Evolutionary conservation across 2,888 invertebrate genomes (phyloP).

Genomic region (Galeruca laticollis): DNA sequence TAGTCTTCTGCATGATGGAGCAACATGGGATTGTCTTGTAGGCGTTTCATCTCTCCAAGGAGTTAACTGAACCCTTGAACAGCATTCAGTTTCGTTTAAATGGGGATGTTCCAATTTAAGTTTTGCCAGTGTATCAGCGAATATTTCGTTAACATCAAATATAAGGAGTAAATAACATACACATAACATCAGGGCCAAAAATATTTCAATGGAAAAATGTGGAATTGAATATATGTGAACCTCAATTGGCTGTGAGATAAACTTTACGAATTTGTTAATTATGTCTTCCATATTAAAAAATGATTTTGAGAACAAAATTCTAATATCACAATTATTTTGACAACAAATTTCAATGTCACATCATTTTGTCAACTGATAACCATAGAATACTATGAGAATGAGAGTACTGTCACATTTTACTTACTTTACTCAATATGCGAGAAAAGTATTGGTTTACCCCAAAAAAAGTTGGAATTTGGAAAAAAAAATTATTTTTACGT

Average conservation of each 20-base stretch:
- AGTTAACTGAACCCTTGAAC: slow-evolving; percentile 40
- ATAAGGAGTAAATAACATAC: slow-evolving; percentile 55
- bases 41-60: slow-evolving; percentile 47
- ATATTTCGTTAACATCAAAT: slow-evolving; percentile 55
- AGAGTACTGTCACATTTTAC: too few relatives aligned
- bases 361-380: background rate
- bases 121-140: slow-evolving; percentile 48
- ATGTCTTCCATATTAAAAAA: slow-evolving; percentile 51
- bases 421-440: too few relatives aligned
- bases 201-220: slow-evolving; percentile 58
- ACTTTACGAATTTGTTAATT: slow-evolving; percentile 50
- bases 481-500: too few relatives aligned
- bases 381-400: background rate
- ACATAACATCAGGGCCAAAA: slow-evolving; percentile 55
- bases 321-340: too few relatives aligned
- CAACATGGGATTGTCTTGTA: slow-evolving; percentile 38
- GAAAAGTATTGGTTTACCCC: too few relatives aligned
- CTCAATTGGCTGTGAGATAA: slow-evolving; percentile 56
- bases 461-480: too few relatives aligned
- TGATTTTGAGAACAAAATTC: slow-evolving; percentile 18
- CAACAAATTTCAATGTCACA: slow-evolving; percentile 31
- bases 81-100: slow-evolving; percentile 44
- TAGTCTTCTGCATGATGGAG: slow-evolving; percentile 34
- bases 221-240: slow-evolving; percentile 59
- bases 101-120: slow-evolving; percentile 45